A percentile compares a stretch with the other conserved stretches of the same genome.
phyloP scores from a whole-genome alignment of 2,113 vertebrate species.

The Edolisoma coerulescens region DNA sequence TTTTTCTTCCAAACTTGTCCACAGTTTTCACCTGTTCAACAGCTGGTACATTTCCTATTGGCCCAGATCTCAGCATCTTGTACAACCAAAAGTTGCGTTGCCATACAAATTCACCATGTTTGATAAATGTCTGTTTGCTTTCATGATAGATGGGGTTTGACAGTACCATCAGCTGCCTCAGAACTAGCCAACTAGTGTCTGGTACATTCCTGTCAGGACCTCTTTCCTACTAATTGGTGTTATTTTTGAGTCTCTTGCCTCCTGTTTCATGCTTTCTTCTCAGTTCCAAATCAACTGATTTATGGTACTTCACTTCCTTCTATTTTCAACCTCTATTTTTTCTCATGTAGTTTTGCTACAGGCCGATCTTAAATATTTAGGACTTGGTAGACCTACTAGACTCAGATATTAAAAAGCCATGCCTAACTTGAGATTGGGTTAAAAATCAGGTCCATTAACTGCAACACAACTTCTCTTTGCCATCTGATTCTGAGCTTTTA shows the following conservation, averaged over 20 bases:
- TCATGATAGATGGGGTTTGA: background rate
- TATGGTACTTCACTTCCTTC: background rate
- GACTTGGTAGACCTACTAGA: background rate
- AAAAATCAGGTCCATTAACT: background rate
- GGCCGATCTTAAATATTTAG: background rate
- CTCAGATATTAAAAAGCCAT: background rate
- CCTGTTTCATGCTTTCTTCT: background rate
- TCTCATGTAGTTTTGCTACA: background rate
- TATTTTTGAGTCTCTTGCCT: background rate
- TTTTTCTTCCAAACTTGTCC: background rate
- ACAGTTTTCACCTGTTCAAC: background rate
- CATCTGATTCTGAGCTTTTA: background rate
- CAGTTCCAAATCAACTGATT: background rate
- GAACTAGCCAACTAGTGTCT: background rate
- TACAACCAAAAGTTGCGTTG: background rate
- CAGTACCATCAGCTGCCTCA: background rate
- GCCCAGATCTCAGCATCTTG: background rate
- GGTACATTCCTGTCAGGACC: background rate
- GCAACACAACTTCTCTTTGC: background rate
- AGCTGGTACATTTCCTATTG: background rate
- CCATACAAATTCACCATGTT: background rate
- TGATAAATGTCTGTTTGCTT: background rate
- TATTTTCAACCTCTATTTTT: background rate
- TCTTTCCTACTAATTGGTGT: background rate
- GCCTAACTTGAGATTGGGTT: background rate